Conservation (phyloP, 2,113 vertebrate genomes). For the Pedetes capensis region DNA sequence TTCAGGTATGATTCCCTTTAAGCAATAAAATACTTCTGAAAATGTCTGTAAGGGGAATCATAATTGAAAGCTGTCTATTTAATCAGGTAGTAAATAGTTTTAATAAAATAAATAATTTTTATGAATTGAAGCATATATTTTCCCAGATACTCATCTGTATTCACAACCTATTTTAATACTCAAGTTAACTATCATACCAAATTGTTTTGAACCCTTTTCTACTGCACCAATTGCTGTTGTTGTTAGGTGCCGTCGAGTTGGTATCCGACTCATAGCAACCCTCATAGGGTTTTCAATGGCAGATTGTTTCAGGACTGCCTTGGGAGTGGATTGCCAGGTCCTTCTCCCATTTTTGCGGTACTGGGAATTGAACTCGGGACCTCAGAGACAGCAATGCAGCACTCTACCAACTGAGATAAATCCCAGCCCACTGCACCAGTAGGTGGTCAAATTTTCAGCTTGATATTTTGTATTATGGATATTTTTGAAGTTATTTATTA, state of each 20-base stretch:
- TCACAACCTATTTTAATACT: slow-evolving; percentile 31
- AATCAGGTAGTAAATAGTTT: slow-evolving; percentile 7
- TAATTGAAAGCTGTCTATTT: slow-evolving; percentile 37
- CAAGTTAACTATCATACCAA: not conserved
- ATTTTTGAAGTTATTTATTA: slow-evolving; percentile 16
- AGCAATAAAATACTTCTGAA: slow-evolving; percentile 48
- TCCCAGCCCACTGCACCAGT: not conserved
- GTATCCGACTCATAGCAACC: too few relatives aligned
- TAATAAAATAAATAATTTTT: slow-evolving; percentile 42
- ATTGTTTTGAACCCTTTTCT: not conserved
- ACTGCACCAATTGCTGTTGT: not conserved
- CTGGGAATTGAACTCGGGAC: too few relatives aligned
- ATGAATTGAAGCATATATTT: slow-evolving; percentile 18
- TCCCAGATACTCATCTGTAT: not conserved
- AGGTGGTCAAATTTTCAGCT: not conserved
- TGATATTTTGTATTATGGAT: not conserved
- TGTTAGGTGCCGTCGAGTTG: too few relatives aligned
- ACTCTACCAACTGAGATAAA: too few relatives aligned
- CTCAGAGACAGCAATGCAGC: too few relatives aligned
- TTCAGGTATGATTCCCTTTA: slow-evolving; percentile 42
- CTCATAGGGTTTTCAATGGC: too few relatives aligned
- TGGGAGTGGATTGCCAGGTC: too few relatives aligned
- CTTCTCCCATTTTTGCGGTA: too few relatives aligned
- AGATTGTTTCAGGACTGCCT: too few relatives aligned
- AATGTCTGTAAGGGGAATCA: slow-evolving; percentile 19